These are phyloP conservation scores for Eclectus roratus DNA, from an alignment of 2,113 vertebrate species.

Conservation along the genomic window DNA sequence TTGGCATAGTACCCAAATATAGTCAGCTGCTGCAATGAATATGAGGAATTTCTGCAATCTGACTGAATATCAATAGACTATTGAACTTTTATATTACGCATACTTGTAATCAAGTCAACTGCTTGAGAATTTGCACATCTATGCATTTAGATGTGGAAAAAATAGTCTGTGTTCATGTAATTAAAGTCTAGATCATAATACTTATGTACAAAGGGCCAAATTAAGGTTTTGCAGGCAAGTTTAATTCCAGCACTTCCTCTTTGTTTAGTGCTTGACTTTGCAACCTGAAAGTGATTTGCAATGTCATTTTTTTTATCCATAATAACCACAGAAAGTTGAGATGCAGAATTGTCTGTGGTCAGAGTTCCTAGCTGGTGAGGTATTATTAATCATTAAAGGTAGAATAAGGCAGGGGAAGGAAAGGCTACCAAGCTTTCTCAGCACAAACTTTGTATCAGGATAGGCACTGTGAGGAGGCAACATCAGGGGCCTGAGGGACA, in stretches of 20 bases:
- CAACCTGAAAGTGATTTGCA: not conserved
- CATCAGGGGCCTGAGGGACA: not conserved
- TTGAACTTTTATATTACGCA: conserved; percentile 65
- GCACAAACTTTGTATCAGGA: fast-evolving
- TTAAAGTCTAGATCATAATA: conserved; percentile 35
- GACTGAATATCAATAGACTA: conserved; percentile 68
- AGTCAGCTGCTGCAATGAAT: conserved; percentile 58
- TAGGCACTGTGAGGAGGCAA: not conserved
- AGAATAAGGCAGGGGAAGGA: not conserved
- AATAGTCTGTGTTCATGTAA: conserved; percentile 52
- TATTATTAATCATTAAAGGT: not conserved
- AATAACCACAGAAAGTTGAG: not conserved
- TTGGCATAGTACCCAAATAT: conserved; percentile 42
- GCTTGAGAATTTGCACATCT: conserved; percentile 59
- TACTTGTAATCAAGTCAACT: conserved; percentile 62
- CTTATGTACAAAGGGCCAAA: conserved; percentile 23
- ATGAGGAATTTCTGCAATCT: conserved; percentile 59
- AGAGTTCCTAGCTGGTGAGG: not conserved
- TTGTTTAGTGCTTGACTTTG: conserved; percentile 44
- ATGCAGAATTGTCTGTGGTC: not conserved
- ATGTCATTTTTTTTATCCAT: not conserved
- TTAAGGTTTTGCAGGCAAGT: conserved; percentile 27
- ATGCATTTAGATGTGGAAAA: conserved; percentile 57
- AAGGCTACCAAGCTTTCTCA: not conserved
- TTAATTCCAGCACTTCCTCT: conserved; percentile 43